Percentiles rank a stretch among this genome's conserved stretches.
Conservation (phyloP, 2,113 vertebrate genomes). For the Helogale parvula region DNA sequence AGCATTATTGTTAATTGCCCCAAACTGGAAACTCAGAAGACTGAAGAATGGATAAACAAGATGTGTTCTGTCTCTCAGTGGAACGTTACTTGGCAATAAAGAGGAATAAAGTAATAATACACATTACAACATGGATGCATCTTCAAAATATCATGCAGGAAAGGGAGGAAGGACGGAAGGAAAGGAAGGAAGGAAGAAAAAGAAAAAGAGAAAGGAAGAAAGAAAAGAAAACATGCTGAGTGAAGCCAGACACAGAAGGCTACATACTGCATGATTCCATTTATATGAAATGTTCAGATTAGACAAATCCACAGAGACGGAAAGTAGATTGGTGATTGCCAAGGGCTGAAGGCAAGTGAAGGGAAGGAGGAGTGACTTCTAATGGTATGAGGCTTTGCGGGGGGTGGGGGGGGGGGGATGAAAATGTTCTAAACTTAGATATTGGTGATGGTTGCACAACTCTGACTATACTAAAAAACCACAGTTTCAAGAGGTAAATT, state of each 20-base stretch:
- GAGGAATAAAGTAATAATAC: neutral
- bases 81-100: neutral
- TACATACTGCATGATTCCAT: neutral
- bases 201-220: neutral
- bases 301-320: neutral
- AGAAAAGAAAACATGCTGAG: neutral
- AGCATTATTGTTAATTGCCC: neutral
- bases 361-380: neutral
- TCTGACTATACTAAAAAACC: neutral
- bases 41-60: neutral
- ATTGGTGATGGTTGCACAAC: neutral
- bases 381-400: neutral
- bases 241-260: neutral
- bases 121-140: neutral
- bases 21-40: neutral
- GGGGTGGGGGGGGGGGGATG: neutral
- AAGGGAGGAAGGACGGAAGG: neutral
- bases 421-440: slow-evolving; percentile 18
- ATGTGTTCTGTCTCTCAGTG: neutral
- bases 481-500: neutral
- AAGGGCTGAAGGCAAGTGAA: neutral
- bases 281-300: neutral
- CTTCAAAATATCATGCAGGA: neutral
- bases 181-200: neutral
- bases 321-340: neutral